phyloP scores from a whole-genome alignment of 1,140 invertebrate species.

The Probaryconus sp. region DNA sequence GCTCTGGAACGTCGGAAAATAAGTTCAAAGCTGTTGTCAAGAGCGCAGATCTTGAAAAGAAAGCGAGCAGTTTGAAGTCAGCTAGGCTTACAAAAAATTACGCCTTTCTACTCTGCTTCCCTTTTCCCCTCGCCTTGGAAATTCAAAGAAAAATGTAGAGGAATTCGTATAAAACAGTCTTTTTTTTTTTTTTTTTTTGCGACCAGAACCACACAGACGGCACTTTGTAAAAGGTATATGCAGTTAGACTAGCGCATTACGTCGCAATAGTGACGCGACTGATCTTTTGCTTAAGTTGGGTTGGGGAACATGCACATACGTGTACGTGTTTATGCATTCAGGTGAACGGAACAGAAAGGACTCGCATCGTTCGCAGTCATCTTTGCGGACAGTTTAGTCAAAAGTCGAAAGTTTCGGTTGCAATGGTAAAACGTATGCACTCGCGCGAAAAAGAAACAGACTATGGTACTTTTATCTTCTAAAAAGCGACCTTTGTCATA shows the following conservation, averaged over 20 bases:
- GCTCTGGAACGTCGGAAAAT: background rate
- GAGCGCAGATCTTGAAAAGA: constrained; percentile 8
- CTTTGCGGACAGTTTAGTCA: constrained; percentile 43
- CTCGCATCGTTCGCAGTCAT: background rate
- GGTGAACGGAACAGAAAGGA: no score
- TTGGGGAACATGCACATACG: constrained; percentile 13
- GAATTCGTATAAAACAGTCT: constrained; percentile 12
- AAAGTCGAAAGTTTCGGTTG: constrained; percentile 30
- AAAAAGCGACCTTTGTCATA: background rate
- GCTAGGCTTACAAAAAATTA: constrained; percentile 17
- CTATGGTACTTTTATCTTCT: constrained; percentile 24
- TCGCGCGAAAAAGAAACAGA: constrained; percentile 6
- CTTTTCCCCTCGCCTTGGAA: background rate
- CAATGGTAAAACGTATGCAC: constrained; percentile 15
- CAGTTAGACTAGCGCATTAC: constrained; percentile 31
- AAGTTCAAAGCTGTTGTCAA: constrained; percentile 32
- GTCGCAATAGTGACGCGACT: background rate
- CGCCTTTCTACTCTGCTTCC: background rate
- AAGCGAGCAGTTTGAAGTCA: constrained; percentile 14
- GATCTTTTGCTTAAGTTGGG: constrained; percentile 18
- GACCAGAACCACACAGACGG: constrained; percentile 23
- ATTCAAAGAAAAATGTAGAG: constrained; percentile 31
- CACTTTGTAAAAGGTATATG: constrained; percentile 20
- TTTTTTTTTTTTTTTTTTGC: constrained; percentile 10
- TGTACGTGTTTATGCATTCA: background rate